Base-by-base conservation (phyloP, 1,140 invertebrate genomes). In the Goniozus legneri region DNA sequence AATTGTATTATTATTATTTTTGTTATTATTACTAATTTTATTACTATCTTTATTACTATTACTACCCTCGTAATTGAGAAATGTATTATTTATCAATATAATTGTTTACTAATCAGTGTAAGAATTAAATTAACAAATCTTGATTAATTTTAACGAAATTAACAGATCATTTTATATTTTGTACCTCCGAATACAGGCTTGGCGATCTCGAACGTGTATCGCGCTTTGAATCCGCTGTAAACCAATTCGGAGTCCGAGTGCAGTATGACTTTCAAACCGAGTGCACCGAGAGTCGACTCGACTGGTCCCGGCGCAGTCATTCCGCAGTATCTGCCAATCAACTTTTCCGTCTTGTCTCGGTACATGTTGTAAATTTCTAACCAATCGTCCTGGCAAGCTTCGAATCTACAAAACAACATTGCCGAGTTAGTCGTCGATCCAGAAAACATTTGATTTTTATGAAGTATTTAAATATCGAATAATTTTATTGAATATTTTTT, bases 281-380 rank as follows among this genome's bases (percentile, higher is more conserved):
- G 80, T 8, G 91, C 89, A 14, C 89, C 89, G 15, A 86, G 81
- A 64, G 89, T 89, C 21, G 91, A 94, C 72, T 95, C 88, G 46
- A 95, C 84, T 8, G 93, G 93, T 21, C 92, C 93, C 7, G 92
- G 92, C 16, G 89, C 84, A 14, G 89, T 87, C 55, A 81, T 79
- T 21, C 88, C 85, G 71, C 91, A 95, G 74, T 91, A 94, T 37
- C 91, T 82, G 14, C 92, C 92, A 39, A 94, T 83, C 48, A 92
- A 80, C 60, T 86, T 86, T 58, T 91, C 86, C 33, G 84, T 84
- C 38, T 85, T 81, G 65, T 89, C 88, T 49, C 83, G 79, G 54
- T 90, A 91, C 50, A 92, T 80, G 64, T 92, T 92, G 77, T 89
- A 95, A 57, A 95, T 88, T 76, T 95, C 92, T 50, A 95, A 76